A percentile compares a stretch with the other conserved stretches of the same genome.
These are phyloP conservation scores for Micropoecilia bifurca DNA, from an alignment of 2,797 vertebrate genomes.

Conservation along the genomic window DNA sequence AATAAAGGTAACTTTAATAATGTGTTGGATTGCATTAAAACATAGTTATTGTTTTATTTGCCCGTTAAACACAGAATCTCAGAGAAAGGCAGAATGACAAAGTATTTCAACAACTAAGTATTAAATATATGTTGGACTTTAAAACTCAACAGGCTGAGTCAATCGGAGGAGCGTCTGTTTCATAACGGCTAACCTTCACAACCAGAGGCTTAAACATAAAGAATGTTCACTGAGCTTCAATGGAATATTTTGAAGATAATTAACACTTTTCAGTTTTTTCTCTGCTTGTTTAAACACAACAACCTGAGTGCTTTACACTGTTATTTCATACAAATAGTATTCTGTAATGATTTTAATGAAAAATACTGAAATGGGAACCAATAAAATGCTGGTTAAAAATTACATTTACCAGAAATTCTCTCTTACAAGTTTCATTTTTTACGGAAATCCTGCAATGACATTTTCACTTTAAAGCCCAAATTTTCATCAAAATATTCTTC, in stretches of 20 bases:
- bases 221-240: too few species aligned
- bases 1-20: background rate
- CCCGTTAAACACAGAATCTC: background rate
- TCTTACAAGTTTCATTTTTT: background rate
- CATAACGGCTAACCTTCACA: background rate
- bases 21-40: background rate
- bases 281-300: background rate
- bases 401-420: background rate
- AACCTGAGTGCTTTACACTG: background rate
- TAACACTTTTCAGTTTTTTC: background rate
- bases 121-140: background rate
- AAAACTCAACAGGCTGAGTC: background rate
- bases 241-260: too few species aligned
- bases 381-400: background rate
- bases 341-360: background rate
- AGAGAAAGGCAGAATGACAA: background rate
- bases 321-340: background rate
- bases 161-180: background rate
- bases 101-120: background rate
- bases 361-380: background rate
- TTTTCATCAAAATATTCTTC: background rate
- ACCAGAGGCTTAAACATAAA: background rate
- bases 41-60: background rate
- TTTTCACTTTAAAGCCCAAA: background rate
- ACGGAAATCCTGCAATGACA: background rate